Evolutionary conservation across 2,797 vertebrate species (phyloP), one percentile per base, ranked within the genome.

Genomic region (Parauchenoglanis ngamensis): DNA sequence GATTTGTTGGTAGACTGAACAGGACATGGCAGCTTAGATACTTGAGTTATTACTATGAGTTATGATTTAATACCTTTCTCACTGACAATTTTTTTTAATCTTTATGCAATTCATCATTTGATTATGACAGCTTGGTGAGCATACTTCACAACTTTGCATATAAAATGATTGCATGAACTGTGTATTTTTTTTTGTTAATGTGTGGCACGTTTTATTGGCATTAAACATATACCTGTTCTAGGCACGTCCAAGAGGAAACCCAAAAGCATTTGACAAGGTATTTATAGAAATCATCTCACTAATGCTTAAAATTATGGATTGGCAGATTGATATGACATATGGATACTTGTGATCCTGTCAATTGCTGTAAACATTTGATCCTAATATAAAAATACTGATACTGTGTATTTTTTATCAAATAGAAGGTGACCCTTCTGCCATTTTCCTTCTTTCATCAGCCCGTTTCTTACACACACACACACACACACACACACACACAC

Each of bases 221-320:
- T 28, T 46, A 61, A 7, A 63, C 35, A 61, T 80, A 25, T 61
- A 63, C 11, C 28, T 67, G 46, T 52, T 73, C 28, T 56, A 88
- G 87, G 83, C 67, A 81, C 87, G 87, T 61, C 56, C 76, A 46
- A 85, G 12, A 85, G 87, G 87, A 61, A 85, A 88, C 57, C 87
- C 83, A 23, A 88, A 88, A 28, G 87, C 28, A 44, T 88, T 88
- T 81, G 87, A 88, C 77, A 88, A 88, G 87, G 87, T 88, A 88
- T 88, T 88, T 85, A 88, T 88, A 88, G 76, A 72, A 52, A 61
- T 44, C 1, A 81, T 54, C 23, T 67, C 44, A 80, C 28, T 15
- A 70, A 2, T 59, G 54, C 52, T 35, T 40, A n/a, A 15, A 19
- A 13, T 80, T 61, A 80, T n/a, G 21, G 35, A 80, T 61, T 21